Evolutionary conservation across 2,888 invertebrate species (phyloP).

Genomic region (Torymus aiolomorphi): DNA sequence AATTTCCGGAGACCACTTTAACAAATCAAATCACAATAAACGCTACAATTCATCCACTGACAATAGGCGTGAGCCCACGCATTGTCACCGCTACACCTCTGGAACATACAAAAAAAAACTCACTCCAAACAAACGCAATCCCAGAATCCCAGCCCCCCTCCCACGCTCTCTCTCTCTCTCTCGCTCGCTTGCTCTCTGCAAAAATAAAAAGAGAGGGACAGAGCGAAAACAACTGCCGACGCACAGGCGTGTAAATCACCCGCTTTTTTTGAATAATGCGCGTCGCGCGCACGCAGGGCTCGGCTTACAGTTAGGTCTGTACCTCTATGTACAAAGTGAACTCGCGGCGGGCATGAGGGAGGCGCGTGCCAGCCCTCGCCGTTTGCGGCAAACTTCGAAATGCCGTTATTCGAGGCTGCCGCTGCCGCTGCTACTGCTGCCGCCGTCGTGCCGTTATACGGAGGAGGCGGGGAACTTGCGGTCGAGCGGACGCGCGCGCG

Average conservation of each 20-base stretch:
- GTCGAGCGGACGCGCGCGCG: slow-evolving; percentile 6
- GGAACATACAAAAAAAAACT: not conserved
- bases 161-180: too few species aligned
- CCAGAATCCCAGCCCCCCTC: too few species aligned
- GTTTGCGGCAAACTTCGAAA: slow-evolving; percentile 52
- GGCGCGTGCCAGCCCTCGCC: slow-evolving; percentile 37
- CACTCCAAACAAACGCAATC: too few species aligned
- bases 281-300: slow-evolving; percentile 11
- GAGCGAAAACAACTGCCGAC: not conserved
- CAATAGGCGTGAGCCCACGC: not conserved
- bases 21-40: slow-evolving; percentile 52
- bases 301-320: slow-evolving; percentile 22
- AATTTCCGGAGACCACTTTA: slow-evolving; percentile 20
- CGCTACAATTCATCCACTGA: slow-evolving; percentile 15
- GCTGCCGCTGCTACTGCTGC: too few species aligned
- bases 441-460: not conserved
- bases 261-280: slow-evolving; percentile 28
- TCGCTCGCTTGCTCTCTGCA: not conserved
- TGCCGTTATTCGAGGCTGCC: slow-evolving; percentile 41
- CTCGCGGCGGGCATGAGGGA: not conserved
- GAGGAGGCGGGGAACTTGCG: slow-evolving; percentile 9
- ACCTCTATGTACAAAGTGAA: not conserved
- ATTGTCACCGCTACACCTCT: not conserved
- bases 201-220: slow-evolving; percentile 6
- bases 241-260: slow-evolving; percentile 27